These are phyloP conservation scores for Chloropsis cyanopogon DNA, from an alignment of 2,113 vertebrate genomes.

Conservation along the genomic window DNA sequence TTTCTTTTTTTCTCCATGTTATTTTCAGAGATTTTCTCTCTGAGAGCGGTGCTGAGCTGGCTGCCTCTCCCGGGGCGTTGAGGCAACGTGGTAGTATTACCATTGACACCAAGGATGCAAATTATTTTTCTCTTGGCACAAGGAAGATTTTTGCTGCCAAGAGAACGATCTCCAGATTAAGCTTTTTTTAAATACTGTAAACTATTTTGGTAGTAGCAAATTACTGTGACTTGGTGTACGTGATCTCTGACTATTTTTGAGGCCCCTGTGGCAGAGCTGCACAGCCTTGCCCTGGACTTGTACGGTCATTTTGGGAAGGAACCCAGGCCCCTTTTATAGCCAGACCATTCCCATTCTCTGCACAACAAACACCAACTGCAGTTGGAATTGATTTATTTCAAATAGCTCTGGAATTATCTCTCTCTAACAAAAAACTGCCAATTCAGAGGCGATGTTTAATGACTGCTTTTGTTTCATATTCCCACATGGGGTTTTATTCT, in stretches of 20 bases:
- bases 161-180: constrained; percentile 65
- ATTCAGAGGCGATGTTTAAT: constrained; percentile 57
- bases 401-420: constrained; percentile 51
- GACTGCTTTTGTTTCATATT: constrained; percentile 55
- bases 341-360: background rate
- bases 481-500: constrained; percentile 49
- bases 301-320: constrained; percentile 3
- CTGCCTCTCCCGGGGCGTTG: constrained; percentile 28
- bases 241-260: constrained; percentile 62
- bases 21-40: constrained; percentile 12
- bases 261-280: background rate
- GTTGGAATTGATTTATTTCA: constrained; percentile 22
- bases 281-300: background rate
- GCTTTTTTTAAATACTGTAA: constrained; percentile 64
- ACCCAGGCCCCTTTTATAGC: background rate
- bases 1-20: background rate
- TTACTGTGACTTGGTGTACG: constrained; percentile 38
- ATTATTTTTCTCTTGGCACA: constrained; percentile 64
- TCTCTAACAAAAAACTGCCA: constrained; percentile 25
- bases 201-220: constrained; percentile 66
- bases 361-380: constrained; percentile 27
- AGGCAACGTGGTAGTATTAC: constrained; percentile 52
- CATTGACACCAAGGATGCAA: constrained; percentile 63
- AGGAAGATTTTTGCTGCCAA: constrained; percentile 53
- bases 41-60: constrained; percentile 12